phyloP scores from a whole-genome alignment of 2,113 vertebrate genomes.

The Xenopus tropicalis region UCB_Xtro_10.0 CM004444.2:124523001-124523500 shows the following conservation, averaged over 20 bases:
- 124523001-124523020: not conserved
- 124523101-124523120: too few species aligned
- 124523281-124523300: not conserved
- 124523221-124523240: not conserved
- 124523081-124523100: not conserved
- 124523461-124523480: too few species aligned
- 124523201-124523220: not conserved
- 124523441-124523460: too few species aligned
- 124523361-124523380: conserved; percentile 1
- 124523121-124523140: not conserved
- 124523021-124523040: too few species aligned
- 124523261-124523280: not conserved
- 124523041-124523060: not conserved
- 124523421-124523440: not conserved
- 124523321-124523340: conserved; percentile 5
- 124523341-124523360: conserved; percentile 5
- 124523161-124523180: not conserved
- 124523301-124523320: not conserved
- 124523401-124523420: not conserved
- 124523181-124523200: not conserved
- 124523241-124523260: not conserved
- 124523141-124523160: not conserved
- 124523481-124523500: too few species aligned
- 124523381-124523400: not conserved
- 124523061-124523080: not conserved